Evolutionary conservation across 2,113 vertebrate genomes (phyloP).

Genomic region (Gnathonemus echidnorhynchus): DNA sequence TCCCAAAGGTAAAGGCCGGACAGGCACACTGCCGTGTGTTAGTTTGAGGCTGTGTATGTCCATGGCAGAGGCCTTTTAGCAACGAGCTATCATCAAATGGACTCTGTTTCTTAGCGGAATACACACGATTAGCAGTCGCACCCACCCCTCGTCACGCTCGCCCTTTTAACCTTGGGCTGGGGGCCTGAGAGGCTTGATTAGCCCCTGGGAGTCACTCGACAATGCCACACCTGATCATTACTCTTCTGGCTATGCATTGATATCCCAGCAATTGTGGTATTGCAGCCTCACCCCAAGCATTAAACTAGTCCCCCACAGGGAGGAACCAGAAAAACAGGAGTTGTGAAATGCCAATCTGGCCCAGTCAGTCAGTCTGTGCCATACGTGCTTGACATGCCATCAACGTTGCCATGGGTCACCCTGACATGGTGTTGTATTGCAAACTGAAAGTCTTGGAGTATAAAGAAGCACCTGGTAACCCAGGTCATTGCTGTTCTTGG

Average conservation of each 20-base stretch:
- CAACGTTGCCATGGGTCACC: background rate
- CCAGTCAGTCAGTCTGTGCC: background rate
- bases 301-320: background rate
- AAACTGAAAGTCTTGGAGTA: background rate
- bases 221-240: background rate
- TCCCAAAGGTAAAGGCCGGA: constrained; percentile 76
- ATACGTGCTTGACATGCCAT: background rate
- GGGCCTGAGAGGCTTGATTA: background rate
- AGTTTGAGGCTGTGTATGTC: background rate
- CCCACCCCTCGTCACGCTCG: background rate
- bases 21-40: background rate
- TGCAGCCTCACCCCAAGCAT: background rate
- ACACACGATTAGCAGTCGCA: background rate
- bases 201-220: background rate
- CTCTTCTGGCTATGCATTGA: background rate
- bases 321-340: background rate
- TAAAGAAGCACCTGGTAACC: background rate
- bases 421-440: background rate
- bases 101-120: background rate
- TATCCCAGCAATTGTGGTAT: background rate
- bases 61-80: background rate
- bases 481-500: background rate
- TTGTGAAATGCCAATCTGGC: background rate
- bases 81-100: background rate
- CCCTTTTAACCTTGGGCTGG: background rate